Percentiles rank a stretch among this genome's conserved stretches.
These are phyloP conservation scores for Eupithecia insigniata DNA, from an alignment of 2,888 invertebrate genomes.

Conservation along the genomic window DNA sequence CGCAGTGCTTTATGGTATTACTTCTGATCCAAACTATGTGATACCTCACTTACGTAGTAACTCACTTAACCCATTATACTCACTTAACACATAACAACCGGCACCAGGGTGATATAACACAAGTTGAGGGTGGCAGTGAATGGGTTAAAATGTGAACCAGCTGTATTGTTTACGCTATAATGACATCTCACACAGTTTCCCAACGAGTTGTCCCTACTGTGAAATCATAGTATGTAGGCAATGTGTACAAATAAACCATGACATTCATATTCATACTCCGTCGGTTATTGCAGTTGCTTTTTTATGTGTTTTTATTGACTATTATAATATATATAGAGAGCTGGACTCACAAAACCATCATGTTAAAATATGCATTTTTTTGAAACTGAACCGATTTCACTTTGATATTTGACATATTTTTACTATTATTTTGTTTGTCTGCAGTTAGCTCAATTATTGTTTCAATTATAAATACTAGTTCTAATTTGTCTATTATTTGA, in stretches of 20 bases:
- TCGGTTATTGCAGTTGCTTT: slow-evolving; percentile 22
- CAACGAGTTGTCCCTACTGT: slow-evolving; percentile 22
- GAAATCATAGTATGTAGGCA: slow-evolving; percentile 22
- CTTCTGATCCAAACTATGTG: neutral
- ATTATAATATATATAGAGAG: slow-evolving; percentile 15
- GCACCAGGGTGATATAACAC: too few species aligned
- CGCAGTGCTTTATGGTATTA: neutral
- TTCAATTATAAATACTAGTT: too few species aligned
- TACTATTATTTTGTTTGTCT: too few species aligned
- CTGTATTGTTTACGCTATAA: slow-evolving; percentile 10
- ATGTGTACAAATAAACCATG: slow-evolving; percentile 30
- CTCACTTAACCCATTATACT: too few species aligned
- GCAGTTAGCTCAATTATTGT: too few species aligned
- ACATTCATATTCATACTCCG: slow-evolving; percentile 30
- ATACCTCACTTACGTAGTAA: too few species aligned
- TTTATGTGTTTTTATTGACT: slow-evolving; percentile 20
- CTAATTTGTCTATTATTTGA: too few species aligned
- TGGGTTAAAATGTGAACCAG: slow-evolving; percentile 13
- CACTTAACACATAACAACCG: too few species aligned
- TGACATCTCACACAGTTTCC: slow-evolving; percentile 21
- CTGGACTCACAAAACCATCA: slow-evolving; percentile 5
- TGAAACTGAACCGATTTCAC: neutral
- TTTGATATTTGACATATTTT: neutral
- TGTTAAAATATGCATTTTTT: neutral
- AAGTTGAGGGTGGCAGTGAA: too few species aligned